Conservation (phyloP, 2,888 invertebrate species). For the Rhingia campestris region DNA sequence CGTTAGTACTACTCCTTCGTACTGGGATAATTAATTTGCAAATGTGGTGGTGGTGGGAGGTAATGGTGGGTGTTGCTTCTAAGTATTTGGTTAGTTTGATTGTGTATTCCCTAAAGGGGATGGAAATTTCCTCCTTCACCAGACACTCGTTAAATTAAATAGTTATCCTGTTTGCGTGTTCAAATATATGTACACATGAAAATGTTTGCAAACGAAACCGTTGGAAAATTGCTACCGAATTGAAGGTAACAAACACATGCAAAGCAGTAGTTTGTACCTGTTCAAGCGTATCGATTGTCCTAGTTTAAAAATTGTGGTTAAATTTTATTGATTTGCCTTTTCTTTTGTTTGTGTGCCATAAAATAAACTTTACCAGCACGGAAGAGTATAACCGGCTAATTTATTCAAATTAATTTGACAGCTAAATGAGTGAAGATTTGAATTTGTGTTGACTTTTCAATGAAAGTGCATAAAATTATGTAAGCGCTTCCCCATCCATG, state of each 20-base stretch:
- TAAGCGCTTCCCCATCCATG: too few relatives aligned
- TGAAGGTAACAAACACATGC: constrained; percentile 14
- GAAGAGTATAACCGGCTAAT: background rate
- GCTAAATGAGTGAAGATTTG: too few relatives aligned
- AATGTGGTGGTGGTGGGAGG: constrained; percentile 4
- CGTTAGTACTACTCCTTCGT: background rate
- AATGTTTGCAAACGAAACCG: background rate
- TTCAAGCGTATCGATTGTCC: constrained; percentile 28
- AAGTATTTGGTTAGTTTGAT: constrained; percentile 21
- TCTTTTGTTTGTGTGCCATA: constrained; percentile 3
- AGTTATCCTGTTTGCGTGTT: constrained; percentile 52
- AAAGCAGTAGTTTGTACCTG: background rate
- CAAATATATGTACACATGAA: constrained; percentile 41
- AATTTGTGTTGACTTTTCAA: too few relatives aligned
- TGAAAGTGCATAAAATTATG: too few relatives aligned
- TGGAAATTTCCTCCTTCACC: constrained; percentile 47
- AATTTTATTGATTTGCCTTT: constrained; percentile 16
- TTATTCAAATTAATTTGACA: too few relatives aligned
- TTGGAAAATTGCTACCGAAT: constrained; percentile 6
- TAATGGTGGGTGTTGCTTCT: constrained; percentile 5
- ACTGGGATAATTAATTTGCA: constrained; percentile 21
- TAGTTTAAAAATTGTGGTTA: background rate
- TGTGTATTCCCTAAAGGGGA: constrained; percentile 18
- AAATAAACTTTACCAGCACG: background rate
- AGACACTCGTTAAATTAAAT: constrained; percentile 54